phyloP scores from a whole-genome alignment of 2,888 invertebrate genomes.

The Microplitis deprimator region DNA sequence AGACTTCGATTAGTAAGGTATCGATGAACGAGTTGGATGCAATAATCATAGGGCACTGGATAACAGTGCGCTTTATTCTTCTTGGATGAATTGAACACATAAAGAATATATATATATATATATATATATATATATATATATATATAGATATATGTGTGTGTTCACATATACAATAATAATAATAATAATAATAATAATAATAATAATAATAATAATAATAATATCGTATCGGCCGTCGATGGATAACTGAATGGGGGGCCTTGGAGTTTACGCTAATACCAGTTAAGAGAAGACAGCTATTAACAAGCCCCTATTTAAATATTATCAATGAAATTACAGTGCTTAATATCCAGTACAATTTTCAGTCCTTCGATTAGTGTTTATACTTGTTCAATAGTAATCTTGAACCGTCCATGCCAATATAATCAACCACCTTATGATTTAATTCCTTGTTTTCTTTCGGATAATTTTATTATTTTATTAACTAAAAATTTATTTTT shows the following conservation, averaged over 20 bases:
- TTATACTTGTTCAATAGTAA: slow-evolving; percentile 58
- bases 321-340: slow-evolving; percentile 69
- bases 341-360: slow-evolving; percentile 48
- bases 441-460: slow-evolving; percentile 59
- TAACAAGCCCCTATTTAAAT: slow-evolving; percentile 68
- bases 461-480: slow-evolving; percentile 25
- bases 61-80: slow-evolving; percentile 61
- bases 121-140: slow-evolving; percentile 43
- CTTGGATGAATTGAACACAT: slow-evolving; percentile 24
- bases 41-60: slow-evolving; percentile 67
- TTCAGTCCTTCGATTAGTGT: slow-evolving; percentile 45
- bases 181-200: slow-evolving; percentile 5
- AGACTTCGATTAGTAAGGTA: slow-evolving; percentile 51
- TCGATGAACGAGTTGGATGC: slow-evolving; percentile 68
- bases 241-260: slow-evolving; percentile 37
- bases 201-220: slow-evolving; percentile 23
- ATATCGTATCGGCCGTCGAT: slow-evolving; percentile 18
- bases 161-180: slow-evolving; percentile 26
- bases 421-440: slow-evolving; percentile 65
- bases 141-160: slow-evolving; percentile 28
- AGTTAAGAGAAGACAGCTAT: slow-evolving; percentile 60
- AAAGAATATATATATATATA: slow-evolving; percentile 49
- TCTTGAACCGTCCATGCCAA: slow-evolving; percentile 66
- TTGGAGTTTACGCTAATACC: slow-evolving; percentile 43
- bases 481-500: background rate